Conservation (phyloP, 2,888 invertebrate genomes). For the Spialia ferax region DNA sequence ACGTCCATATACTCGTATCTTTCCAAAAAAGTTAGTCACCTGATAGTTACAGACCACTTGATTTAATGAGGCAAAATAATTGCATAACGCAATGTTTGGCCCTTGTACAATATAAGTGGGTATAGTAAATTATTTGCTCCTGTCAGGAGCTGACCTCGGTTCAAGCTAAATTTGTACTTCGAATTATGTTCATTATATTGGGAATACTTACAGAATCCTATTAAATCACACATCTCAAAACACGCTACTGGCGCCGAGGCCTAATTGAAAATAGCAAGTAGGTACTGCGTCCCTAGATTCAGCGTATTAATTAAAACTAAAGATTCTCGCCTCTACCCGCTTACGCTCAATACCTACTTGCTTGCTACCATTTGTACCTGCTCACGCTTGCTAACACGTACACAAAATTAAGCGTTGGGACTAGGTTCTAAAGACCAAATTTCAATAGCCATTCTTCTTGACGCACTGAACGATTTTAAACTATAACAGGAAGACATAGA, state of each 20-base stretch:
- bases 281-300: slow-evolving; percentile 71
- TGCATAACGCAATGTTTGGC: slow-evolving; percentile 47
- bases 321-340: slow-evolving; percentile 78
- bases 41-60: slow-evolving; percentile 36
- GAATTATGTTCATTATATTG: slow-evolving; percentile 64
- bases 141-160: slow-evolving; percentile 58
- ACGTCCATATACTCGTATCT: not conserved
- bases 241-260: slow-evolving; percentile 75
- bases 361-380: slow-evolving; percentile 61
- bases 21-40: slow-evolving; percentile 24
- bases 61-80: slow-evolving; percentile 49
- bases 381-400: slow-evolving; percentile 61
- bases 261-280: slow-evolving; percentile 81
- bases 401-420: slow-evolving; percentile 72
- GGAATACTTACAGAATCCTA: slow-evolving; percentile 66
- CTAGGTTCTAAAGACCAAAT: slow-evolving; percentile 69
- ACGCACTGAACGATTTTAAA: slow-evolving; percentile 60
- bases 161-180: slow-evolving; percentile 56
- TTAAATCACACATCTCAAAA: slow-evolving; percentile 78
- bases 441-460: slow-evolving; percentile 58
- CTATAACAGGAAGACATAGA: slow-evolving; percentile 67
- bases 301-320: slow-evolving; percentile 83
- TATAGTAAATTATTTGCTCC: slow-evolving; percentile 52
- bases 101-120: slow-evolving; percentile 49
- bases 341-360: slow-evolving; percentile 62